Conservation (phyloP, 2,113 vertebrate genomes). For the Alosa alosa region DNA sequence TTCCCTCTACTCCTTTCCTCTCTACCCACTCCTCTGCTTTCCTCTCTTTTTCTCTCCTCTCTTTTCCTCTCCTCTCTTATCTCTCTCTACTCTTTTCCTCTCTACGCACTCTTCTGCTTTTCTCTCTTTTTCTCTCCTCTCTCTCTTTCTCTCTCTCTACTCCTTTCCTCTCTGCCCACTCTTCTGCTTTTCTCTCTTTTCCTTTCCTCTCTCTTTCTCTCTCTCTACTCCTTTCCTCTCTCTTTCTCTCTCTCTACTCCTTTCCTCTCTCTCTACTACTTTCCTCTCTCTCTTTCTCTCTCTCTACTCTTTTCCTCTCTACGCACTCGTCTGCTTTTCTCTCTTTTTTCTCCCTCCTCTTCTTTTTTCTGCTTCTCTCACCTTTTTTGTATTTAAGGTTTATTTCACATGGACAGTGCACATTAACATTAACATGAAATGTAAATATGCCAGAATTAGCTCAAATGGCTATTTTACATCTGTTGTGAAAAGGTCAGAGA, state of each 20-base stretch:
- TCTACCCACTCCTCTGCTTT: neutral
- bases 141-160: neutral
- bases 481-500: too few relatives aligned
- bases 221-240: neutral
- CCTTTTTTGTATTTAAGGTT: too few relatives aligned
- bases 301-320: neutral
- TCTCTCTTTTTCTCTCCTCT: neutral
- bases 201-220: too few relatives aligned
- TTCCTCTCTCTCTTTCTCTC: neutral
- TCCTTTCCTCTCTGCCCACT: neutral
- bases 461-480: too few relatives aligned
- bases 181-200: neutral
- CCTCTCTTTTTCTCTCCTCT: neutral
- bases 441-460: too few relatives aligned
- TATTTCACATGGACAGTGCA: too few relatives aligned
- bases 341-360: neutral
- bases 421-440: too few relatives aligned
- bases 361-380: too few relatives aligned
- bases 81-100: neutral
- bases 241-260: neutral
- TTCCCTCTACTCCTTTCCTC: neutral
- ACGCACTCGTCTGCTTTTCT: neutral
- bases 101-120: slow-evolving; percentile 42
- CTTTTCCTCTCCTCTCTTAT: neutral
- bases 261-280: neutral